These are phyloP conservation scores for Schizaphis graminum DNA, from an alignment of 2,888 invertebrate genomes.

Conservation along the genomic window DNA sequence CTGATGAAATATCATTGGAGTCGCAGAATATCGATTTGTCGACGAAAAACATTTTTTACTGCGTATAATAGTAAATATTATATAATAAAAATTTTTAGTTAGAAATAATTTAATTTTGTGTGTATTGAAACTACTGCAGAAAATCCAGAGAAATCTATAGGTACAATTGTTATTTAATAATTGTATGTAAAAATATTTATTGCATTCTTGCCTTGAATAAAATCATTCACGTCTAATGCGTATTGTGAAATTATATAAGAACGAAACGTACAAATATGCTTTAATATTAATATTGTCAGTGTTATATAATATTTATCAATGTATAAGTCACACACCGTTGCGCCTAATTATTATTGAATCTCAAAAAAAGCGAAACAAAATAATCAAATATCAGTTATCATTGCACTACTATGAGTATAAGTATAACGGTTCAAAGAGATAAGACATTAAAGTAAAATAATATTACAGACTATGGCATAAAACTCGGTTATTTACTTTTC, in stretches of 20 bases:
- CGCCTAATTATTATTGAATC: not conserved
- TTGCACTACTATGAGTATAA: not conserved
- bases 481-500: slow-evolving; percentile 31
- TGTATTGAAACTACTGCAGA: not conserved
- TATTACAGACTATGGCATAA: not conserved
- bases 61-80: not conserved
- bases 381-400: slow-evolving; percentile 25
- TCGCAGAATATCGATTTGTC: slow-evolving; percentile 29
- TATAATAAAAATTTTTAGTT: not conserved
- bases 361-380: not conserved
- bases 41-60: not conserved
- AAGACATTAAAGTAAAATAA: slow-evolving; percentile 1
- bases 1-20: slow-evolving; percentile 53
- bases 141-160: not conserved
- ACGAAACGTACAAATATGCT: not conserved
- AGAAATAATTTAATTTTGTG: not conserved
- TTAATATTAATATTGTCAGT: not conserved
- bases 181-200: not conserved
- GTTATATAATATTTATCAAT: not conserved
- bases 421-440: slow-evolving; percentile 22
- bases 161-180: not conserved
- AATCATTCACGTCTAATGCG: not conserved
- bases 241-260: not conserved
- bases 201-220: not conserved
- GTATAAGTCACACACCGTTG: not conserved